Conservation (phyloP, 1,140 invertebrate species). For the Drepana arcuata region DNA sequence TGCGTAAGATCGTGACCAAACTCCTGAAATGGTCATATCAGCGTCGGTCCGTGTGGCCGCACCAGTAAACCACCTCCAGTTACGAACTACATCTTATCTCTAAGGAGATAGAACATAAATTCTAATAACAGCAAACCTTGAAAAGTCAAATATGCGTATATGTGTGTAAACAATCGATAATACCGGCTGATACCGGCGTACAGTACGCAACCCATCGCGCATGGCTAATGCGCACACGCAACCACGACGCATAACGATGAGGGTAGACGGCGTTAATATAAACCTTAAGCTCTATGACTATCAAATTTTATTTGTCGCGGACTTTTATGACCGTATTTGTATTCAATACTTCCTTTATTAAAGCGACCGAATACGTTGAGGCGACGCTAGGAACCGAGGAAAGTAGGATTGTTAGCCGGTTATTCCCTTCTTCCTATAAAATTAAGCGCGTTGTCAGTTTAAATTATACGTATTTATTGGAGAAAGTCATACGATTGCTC, state of each 20-base stretch:
- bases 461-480: constrained; percentile 31
- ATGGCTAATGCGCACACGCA: constrained; percentile 52
- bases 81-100: constrained; percentile 22
- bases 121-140: constrained; percentile 21
- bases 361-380: constrained; percentile 15
- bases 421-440: no score
- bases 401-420: no score
- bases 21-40: constrained; percentile 57
- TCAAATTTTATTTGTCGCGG: constrained; percentile 46
- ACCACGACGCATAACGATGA: constrained; percentile 53
- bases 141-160: constrained; percentile 24
- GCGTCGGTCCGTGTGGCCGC: constrained; percentile 38
- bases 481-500: constrained; percentile 33
- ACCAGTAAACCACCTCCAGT: constrained; percentile 6
- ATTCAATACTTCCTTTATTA: constrained; percentile 45
- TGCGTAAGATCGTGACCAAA: constrained; percentile 56
- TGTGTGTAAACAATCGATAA: constrained; percentile 58
- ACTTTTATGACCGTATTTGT: constrained; percentile 52
- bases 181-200: constrained; percentile 21
- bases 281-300: constrained; percentile 35
- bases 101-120: constrained; percentile 26
- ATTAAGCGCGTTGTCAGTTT: no score
- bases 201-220: constrained; percentile 39
- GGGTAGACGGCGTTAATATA: constrained; percentile 30
- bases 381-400: constrained; percentile 2